These are phyloP conservation scores for Tholera decimalis DNA, from an alignment of 2,888 invertebrate species.

Conservation along the genomic window DNA sequence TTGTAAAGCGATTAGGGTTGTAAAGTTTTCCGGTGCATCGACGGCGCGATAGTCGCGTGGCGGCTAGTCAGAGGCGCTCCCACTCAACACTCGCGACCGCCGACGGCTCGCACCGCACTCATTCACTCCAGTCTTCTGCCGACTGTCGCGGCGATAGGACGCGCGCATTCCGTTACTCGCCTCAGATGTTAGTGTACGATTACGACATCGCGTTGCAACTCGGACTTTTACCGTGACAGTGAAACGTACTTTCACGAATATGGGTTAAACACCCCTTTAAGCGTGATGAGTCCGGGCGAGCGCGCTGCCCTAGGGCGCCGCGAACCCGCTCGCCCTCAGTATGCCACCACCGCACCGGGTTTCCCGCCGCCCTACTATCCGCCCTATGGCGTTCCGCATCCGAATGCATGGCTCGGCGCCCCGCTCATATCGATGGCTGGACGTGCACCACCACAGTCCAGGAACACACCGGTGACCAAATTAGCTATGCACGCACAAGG, in stretches of 20 bases:
- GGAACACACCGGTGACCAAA: slow-evolving; percentile 93
- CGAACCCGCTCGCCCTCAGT: slow-evolving; percentile 90
- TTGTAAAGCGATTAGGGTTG: slow-evolving; percentile 88
- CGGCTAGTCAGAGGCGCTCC: slow-evolving; percentile 81
- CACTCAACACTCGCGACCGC: slow-evolving; percentile 83
- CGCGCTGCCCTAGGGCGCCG: slow-evolving; percentile 90
- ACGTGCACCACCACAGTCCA: slow-evolving; percentile 86
- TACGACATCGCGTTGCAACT: slow-evolving; percentile 87
- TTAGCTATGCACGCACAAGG: slow-evolving; percentile 96
- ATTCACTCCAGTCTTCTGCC: slow-evolving; percentile 89
- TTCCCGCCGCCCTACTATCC: slow-evolving; percentile 90
- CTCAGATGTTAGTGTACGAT: slow-evolving; percentile 90
- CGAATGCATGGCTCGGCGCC: slow-evolving; percentile 94
- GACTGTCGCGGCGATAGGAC: slow-evolving; percentile 86
- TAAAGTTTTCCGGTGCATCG: slow-evolving; percentile 89
- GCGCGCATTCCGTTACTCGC: slow-evolving; percentile 80
- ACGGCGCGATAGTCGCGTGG: slow-evolving; percentile 81
- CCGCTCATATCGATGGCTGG: slow-evolving; percentile 95
- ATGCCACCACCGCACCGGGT: slow-evolving; percentile 88
- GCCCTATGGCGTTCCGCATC: slow-evolving; percentile 90
- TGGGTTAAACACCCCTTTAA: slow-evolving; percentile 93
- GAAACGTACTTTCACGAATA: slow-evolving; percentile 89
- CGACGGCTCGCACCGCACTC: slow-evolving; percentile 84
- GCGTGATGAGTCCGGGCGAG: slow-evolving; percentile 90
- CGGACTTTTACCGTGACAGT: slow-evolving; percentile 89